Evolutionary conservation across 2,797 vertebrate genomes (phyloP).

Genomic region (Helicolenus hilgendorfi): DNA sequence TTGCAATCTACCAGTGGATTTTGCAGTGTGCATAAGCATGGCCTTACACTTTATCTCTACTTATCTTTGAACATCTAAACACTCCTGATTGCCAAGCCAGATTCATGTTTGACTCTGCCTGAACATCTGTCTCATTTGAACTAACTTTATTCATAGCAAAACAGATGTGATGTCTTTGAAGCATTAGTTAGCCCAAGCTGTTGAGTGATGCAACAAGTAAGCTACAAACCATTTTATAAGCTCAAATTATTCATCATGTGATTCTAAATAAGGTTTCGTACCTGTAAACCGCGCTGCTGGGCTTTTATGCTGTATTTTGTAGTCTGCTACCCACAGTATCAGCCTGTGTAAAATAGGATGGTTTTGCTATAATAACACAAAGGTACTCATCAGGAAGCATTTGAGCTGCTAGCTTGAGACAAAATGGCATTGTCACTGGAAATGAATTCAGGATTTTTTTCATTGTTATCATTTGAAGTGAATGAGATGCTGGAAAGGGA

Average conservation of each 20-base stretch:
- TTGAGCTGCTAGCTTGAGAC: not conserved
- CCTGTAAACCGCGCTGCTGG: not conserved
- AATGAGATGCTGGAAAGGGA: not conserved
- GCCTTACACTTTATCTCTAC: slow-evolving; percentile 12
- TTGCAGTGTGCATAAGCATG: not conserved
- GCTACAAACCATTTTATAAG: not conserved
- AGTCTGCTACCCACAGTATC: not conserved
- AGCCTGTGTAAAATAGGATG: not conserved
- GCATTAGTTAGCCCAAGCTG: not conserved
- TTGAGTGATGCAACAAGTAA: not conserved
- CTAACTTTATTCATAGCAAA: not conserved
- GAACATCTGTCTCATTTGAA: slow-evolving; percentile 48
- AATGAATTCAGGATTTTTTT: not conserved
- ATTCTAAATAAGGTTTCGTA: not conserved
- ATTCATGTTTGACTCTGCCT: slow-evolving; percentile 12
- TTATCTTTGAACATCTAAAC: slow-evolving; percentile 49
- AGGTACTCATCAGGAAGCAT: not conserved
- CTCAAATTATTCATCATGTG: not conserved
- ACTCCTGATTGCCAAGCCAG: slow-evolving; percentile 1
- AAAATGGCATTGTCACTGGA: not conserved
- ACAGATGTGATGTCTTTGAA: slow-evolving; percentile 10
- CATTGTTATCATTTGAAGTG: not conserved
- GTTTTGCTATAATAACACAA: not conserved
- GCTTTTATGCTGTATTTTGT: not conserved
- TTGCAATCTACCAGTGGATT: slow-evolving; percentile 10